Evolutionary conservation across 2,797 vertebrate species (phyloP).

Genomic region (Rhinophrynus dorsalis): DNA sequence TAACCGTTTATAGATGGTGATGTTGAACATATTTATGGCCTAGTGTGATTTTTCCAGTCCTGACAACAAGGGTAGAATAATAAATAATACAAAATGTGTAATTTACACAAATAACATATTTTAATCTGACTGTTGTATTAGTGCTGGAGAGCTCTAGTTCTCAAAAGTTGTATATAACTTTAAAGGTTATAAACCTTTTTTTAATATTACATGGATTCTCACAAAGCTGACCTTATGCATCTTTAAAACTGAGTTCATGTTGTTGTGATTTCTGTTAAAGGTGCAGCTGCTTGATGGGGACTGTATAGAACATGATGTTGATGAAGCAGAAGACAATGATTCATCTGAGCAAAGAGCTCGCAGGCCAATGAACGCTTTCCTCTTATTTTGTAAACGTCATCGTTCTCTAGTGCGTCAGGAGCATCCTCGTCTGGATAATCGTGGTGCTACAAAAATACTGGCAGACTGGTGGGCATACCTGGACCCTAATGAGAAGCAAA

Average conservation of each 20-base stretch:
- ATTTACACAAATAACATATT: too few relatives aligned
- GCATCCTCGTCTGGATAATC: conserved; percentile 95
- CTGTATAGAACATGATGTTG: conserved; percentile 75
- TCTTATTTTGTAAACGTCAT: conserved; percentile 97
- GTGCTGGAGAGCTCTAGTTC: too few relatives aligned
- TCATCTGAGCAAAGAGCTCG: conserved; percentile 89
- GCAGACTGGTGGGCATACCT: conserved; percentile 98
- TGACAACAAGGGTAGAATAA: too few relatives aligned
- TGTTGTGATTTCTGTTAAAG: conserved; percentile 51
- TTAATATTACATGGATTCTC: too few relatives aligned
- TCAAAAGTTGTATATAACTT: too few relatives aligned
- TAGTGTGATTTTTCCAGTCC: too few relatives aligned
- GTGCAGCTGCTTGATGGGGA: conserved; percentile 75
- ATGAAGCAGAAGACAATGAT: conserved; percentile 85
- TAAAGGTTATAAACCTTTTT: too few relatives aligned
- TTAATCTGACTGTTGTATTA: too few relatives aligned
- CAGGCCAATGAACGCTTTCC: conserved; percentile 97
- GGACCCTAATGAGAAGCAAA: conserved; percentile 96
- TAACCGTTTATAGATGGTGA: too few relatives aligned
- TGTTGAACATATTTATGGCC: too few relatives aligned
- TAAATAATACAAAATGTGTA: too few relatives aligned
- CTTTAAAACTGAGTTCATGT: neutral
- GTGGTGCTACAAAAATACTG: conserved; percentile 96
- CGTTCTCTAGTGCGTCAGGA: conserved; percentile 96
- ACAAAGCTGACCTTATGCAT: too few relatives aligned